phyloP scores from a whole-genome alignment of 2,797 vertebrate species.

The Dicrostonyx torquatus region DNA sequence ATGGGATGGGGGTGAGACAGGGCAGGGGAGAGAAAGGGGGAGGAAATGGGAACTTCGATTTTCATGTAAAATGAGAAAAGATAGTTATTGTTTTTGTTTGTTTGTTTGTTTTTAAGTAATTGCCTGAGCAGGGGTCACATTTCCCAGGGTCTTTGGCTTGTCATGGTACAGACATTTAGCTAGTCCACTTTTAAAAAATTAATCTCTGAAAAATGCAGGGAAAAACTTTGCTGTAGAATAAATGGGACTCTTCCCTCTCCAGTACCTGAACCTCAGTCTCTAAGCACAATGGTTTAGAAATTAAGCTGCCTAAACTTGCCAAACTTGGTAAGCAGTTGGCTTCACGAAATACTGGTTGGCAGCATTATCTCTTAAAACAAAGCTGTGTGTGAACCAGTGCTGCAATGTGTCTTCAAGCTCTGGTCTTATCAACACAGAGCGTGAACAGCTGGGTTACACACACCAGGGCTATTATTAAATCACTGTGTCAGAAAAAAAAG shows the following conservation, averaged over 20 bases:
- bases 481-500: conserved; percentile 38
- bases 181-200: conserved; percentile 41
- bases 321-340: conserved; percentile 74
- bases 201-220: not conserved
- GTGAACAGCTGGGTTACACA: conserved; percentile 73
- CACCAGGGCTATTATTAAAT: conserved; percentile 79
- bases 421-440: conserved; percentile 64
- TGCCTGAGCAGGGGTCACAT: not conserved
- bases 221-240: conserved; percentile 13
- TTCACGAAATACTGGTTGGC: conserved; percentile 67
- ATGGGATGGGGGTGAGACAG: too few species aligned
- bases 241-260: not conserved
- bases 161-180: conserved; percentile 49
- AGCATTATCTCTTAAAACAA: conserved; percentile 77
- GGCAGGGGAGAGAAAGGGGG: too few species aligned
- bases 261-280: conserved; percentile 10
- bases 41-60: too few species aligned
- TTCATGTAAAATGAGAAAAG: too few species aligned
- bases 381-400: conserved; percentile 56
- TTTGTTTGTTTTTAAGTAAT: too few species aligned
- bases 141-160: conserved; percentile 43
- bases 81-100: too few species aligned
- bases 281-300: conserved; percentile 56
- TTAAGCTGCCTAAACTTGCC: conserved; percentile 58
- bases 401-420: conserved; percentile 65